Conservation (phyloP, 1,140 invertebrate species). For the Diuraphis noxia region DNA sequence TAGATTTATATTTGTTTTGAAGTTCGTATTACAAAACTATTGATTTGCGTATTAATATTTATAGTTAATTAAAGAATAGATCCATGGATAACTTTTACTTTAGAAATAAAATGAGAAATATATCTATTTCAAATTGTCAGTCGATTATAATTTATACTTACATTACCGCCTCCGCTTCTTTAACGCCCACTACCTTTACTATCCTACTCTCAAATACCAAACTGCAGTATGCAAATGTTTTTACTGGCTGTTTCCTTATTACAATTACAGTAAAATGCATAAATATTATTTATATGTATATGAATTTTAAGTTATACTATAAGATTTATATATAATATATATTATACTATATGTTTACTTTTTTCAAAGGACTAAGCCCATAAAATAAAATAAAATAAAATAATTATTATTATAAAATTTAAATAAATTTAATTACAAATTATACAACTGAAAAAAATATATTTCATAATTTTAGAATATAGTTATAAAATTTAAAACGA, state of each 20-base stretch:
- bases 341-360: too few relatives aligned
- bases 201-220: background rate
- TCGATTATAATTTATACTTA: conserved; percentile 26
- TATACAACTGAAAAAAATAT: background rate
- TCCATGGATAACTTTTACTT: background rate
- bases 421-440: background rate
- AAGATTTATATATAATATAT: too few relatives aligned
- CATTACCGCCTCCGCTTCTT: background rate
- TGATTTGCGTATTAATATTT: background rate
- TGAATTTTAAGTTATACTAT: background rate
- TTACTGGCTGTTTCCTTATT: background rate
- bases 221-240: background rate
- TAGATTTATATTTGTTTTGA: background rate
- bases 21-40: background rate
- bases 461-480: background rate
- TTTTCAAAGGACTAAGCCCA: too few relatives aligned
- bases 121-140: background rate
- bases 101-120: background rate
- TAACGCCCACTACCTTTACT: background rate
- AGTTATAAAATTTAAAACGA: background rate
- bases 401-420: background rate
- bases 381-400: too few relatives aligned
- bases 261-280: background rate
- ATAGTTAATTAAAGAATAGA: background rate
- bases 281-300: background rate